Evolutionary conservation across 2,888 invertebrate genomes (phyloP).

Genomic region (Cheilosia vulpina): DNA sequence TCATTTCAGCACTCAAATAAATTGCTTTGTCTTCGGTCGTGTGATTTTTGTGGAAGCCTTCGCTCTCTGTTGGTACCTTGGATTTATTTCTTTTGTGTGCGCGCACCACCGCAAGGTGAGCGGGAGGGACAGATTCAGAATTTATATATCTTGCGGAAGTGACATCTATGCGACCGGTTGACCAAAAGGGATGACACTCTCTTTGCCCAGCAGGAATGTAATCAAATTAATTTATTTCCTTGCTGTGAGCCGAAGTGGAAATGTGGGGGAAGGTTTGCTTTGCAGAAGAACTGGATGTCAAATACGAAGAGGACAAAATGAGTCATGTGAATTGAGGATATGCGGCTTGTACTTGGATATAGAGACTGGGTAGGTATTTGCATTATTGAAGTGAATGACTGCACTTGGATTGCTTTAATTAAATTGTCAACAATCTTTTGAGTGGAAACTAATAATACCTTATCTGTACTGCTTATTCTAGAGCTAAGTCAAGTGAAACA

Average conservation of each 20-base stretch:
- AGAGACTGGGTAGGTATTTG: too few species aligned
- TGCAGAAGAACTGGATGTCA: background rate
- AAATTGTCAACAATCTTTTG: too few species aligned
- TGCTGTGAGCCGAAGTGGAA: background rate
- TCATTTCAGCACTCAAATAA: conserved; percentile 63
- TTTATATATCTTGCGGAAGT: conserved; percentile 38
- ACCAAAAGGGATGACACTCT: conserved; percentile 33
- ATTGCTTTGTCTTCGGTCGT: conserved; percentile 61
- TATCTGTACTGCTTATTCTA: too few species aligned
- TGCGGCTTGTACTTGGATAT: too few species aligned
- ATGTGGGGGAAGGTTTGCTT: background rate
- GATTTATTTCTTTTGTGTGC: conserved; percentile 6
- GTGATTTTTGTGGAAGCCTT: conserved; percentile 54
- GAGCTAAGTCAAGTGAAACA: too few species aligned
- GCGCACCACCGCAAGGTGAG: background rate
- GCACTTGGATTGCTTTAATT: too few species aligned
- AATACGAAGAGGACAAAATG: background rate
- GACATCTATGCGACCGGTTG: conserved; percentile 15
- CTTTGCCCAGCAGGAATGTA: conserved; percentile 1
- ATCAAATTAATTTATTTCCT: conserved; percentile 57
- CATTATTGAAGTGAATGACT: too few species aligned
- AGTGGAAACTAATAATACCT: too few species aligned
- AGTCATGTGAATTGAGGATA: background rate
- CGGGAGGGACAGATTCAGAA: conserved; percentile 19
- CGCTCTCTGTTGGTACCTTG: conserved; percentile 4